phyloP scores from a whole-genome alignment of 2,888 invertebrate genomes.

The Euplagia quadripunctaria region DNA sequence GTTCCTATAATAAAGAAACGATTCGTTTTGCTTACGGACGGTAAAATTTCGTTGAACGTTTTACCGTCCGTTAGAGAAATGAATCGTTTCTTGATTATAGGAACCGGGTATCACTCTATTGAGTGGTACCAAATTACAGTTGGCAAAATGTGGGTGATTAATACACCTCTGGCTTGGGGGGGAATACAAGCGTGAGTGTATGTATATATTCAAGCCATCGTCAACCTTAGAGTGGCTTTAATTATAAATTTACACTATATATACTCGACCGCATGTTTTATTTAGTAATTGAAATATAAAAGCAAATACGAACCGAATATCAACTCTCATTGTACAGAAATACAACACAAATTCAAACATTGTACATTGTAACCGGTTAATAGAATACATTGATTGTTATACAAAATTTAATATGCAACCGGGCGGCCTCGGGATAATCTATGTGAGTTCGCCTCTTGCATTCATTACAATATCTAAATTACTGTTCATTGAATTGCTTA shows the following conservation, averaged over 20 bases:
- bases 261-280: not conserved
- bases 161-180: too few relatives aligned
- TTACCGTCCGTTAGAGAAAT: too few relatives aligned
- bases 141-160: too few relatives aligned
- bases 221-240: not conserved
- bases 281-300: not conserved
- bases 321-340: not conserved
- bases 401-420: slow-evolving; percentile 15
- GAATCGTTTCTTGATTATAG: too few relatives aligned
- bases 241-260: not conserved
- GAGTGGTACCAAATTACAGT: too few relatives aligned
- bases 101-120: too few relatives aligned
- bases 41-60: too few relatives aligned
- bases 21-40: too few relatives aligned
- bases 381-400: not conserved
- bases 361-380: not conserved
- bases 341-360: not conserved
- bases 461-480: slow-evolving; percentile 11
- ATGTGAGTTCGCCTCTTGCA: slow-evolving; percentile 6
- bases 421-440: not conserved
- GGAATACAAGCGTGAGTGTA: not conserved
- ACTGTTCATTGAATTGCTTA: slow-evolving; percentile 9
- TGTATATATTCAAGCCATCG: not conserved
- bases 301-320: not conserved
- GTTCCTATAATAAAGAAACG: too few relatives aligned